phyloP scores from a whole-genome alignment of 2,888 invertebrate genomes.

The Sarcophaga variegata region DNA sequence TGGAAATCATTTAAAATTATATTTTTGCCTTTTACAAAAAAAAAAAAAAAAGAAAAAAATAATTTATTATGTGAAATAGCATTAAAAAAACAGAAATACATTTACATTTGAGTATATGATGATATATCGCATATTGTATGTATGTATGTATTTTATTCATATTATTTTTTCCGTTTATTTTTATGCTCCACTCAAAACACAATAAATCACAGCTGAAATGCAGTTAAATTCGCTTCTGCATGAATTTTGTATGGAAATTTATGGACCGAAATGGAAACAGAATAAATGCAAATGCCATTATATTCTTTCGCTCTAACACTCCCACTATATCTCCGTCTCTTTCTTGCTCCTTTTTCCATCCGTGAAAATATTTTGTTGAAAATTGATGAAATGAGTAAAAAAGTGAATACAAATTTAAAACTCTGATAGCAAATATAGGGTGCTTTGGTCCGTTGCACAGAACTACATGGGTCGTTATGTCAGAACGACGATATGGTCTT shows the following conservation, averaged over 20 bases:
- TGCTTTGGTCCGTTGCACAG: too few relatives aligned
- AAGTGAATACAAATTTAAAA: neutral
- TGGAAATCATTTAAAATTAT: too few relatives aligned
- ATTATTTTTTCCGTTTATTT: neutral
- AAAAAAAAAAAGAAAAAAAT: too few relatives aligned
- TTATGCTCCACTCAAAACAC: constrained; percentile 31
- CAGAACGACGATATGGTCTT: too few relatives aligned
- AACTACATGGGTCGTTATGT: too few relatives aligned
- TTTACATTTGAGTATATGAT: neutral
- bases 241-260: constrained; percentile 40
- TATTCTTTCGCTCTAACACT: neutral
- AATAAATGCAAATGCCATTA: constrained; percentile 34
- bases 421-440: neutral
- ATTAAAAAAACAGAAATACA: too few relatives aligned
- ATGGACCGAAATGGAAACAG: constrained; percentile 30
- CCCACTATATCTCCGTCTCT: neutral
- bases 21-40: too few relatives aligned
- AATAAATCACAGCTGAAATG: constrained; percentile 57
- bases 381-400: constrained; percentile 20
- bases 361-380: constrained; percentile 10
- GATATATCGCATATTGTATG: neutral
- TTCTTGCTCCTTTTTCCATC: neutral
- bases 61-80: too few relatives aligned
- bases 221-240: constrained; percentile 31
- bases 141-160: neutral